Base-by-base conservation (phyloP, 2,113 vertebrate genomes). In the Pardalotus punctatus region DNA sequence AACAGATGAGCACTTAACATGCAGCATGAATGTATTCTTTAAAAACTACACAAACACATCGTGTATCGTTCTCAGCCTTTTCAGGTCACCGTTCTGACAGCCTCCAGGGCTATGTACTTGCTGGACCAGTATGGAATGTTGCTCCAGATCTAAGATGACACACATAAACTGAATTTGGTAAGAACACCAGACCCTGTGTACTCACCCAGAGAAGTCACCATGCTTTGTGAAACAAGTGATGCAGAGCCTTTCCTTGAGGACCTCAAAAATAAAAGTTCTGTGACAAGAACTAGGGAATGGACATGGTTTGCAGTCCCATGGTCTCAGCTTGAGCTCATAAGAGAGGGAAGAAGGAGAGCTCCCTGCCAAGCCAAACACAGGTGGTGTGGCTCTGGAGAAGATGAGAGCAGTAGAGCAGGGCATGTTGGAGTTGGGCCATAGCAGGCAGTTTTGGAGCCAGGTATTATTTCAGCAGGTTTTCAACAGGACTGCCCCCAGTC, bases 41-140 rank as follows among this genome's bases (percentile, higher is more conserved):
- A 51, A 67, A 83, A 93, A 74, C 33, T 43, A 15, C 74, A 56
- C 65, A 82, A 79, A 80, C 19, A 66, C 29, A 21, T 11, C 6
- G 7, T 58, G 15, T 61, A 2, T 83, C 8, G 0, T 67, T 78
- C 76, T 67, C 61, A 58, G 58, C 19, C 56, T 56, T 90, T 76
- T 57, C 90, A 96, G 91, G 86, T 72, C 85, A 65, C 56, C 10
- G 0, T 62, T 81, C 91, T 86, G 78, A 60, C 53, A 57, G 1
- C 25, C 71, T 80, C 53, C 94, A 47, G 48, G 97, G 97, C 60
- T 96, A 97, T 10, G 25, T 80, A 36, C 50, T 95, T 20, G 62
- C 93, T 84, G 97, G 97, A 89, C 96, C 97, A 47, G 71, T 97
- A 29, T 5, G 43, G 86, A 90, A 93, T 72, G 61, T 51, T 64